Base-by-base conservation (phyloP, 2,797 vertebrate genomes). In the Microhierax caerulescens region DNA sequence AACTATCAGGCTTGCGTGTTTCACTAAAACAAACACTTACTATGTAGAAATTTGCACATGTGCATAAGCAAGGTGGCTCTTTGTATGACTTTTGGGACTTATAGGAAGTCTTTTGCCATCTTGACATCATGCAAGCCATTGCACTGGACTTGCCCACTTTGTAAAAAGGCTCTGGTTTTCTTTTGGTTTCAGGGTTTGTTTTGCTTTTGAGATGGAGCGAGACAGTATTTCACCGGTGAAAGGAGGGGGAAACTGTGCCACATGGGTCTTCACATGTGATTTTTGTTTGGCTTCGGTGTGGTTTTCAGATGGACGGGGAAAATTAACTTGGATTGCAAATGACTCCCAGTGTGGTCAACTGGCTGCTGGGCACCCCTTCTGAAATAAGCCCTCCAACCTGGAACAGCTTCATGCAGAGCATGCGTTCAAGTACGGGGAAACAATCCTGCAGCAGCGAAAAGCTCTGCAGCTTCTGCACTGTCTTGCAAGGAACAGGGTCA, bases 401-500 rank as follows among this genome's bases (percentile, higher is more conserved):
- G 51, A 70, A 37, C 1, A 72, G 23, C 5, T 83, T 54, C 34
- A 17, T 24, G 3, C 7, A 28, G 75, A 68, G 20, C 7, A 9
- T 15, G 10, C 27, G 32, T 53, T 80, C 63, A 30, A 37, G 47
- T 8, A n/a, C 0, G 0, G 4, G 14, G 60, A 37, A 57, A 37
- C 12, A 48, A 28, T 21, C 30, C 16, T 53, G 18, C 45, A 83
- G 20, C 68, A 77, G 60, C 1, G 1, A 30, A 90, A 67, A 48
- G 2, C 68, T 53, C 72, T 80, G 68, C 7, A 10, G 0, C 3
- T 41, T 59, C 22, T 63, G 20, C 24, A 2, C 8, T 37, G 47
- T 27, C 23, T 25, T 18, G 32, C 6, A 3, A 37, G 70, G 82
- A 85, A 0, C 7, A 25, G 68, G 6, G 18, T 68, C 0, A 0